These are phyloP conservation scores for Yasuhikotakia modesta DNA, from an alignment of 2,797 vertebrate species.

Conservation along the genomic window DNA sequence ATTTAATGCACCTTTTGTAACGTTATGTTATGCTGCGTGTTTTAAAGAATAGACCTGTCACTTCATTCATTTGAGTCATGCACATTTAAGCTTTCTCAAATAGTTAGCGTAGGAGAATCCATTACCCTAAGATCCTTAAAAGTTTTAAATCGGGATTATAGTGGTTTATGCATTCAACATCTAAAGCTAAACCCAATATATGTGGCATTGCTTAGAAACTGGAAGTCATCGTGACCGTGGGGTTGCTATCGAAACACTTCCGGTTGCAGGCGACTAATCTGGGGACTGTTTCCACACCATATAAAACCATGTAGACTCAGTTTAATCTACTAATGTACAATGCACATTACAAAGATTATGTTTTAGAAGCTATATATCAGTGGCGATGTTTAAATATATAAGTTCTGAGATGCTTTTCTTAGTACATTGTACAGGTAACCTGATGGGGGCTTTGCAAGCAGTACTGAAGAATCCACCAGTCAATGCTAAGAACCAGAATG, in stretches of 20 bases:
- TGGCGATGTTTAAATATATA: background rate
- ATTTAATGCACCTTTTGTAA: background rate
- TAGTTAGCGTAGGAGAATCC: background rate
- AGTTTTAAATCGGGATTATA: background rate
- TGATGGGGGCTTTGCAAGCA: constrained; percentile 92
- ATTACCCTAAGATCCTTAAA: background rate
- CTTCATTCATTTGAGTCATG: constrained; percentile 18
- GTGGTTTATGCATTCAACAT: background rate
- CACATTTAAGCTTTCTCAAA: background rate
- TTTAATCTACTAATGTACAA: background rate
- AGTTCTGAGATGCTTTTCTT: constrained; percentile 29
- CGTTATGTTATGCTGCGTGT: background rate
- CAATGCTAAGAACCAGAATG: constrained; percentile 96
- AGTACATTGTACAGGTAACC: constrained; percentile 84
- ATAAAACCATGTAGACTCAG: no score
- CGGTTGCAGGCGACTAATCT: background rate
- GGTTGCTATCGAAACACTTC: constrained; percentile 33
- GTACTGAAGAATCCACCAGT: constrained; percentile 97
- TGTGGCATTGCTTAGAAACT: background rate
- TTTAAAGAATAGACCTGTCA: background rate
- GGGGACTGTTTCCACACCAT: no score
- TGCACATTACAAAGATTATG: background rate
- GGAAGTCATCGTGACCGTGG: no score
- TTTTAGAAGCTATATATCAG: background rate
- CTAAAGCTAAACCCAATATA: background rate